Percentiles rank a stretch among this genome's conserved stretches.
Conservation (phyloP, 2,888 invertebrate species). For the Druceiella hillmani region DNA sequence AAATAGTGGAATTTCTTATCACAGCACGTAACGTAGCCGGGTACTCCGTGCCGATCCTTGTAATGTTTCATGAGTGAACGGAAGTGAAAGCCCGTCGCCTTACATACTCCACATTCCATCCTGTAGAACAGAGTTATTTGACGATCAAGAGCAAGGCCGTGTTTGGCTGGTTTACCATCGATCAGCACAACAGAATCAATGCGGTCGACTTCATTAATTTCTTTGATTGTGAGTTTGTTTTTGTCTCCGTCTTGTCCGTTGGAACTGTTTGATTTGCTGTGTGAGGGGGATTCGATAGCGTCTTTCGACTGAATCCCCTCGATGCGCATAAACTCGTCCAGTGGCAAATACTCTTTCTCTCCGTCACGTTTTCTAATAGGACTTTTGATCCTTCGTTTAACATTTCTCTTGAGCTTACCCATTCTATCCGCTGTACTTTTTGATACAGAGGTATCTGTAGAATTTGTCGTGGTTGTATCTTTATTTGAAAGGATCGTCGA, state of each 20-base stretch:
- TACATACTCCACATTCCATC: slow-evolving; percentile 49
- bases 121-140: slow-evolving; percentile 46
- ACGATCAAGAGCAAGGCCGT: slow-evolving; percentile 39
- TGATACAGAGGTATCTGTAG: no score
- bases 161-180: slow-evolving; percentile 42
- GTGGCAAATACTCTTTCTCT: no score
- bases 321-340: no score
- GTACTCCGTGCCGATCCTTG: slow-evolving; percentile 46
- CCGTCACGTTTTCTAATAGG: no score
- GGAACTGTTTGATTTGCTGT: no score
- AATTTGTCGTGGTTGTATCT: background rate
- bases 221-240: no score
- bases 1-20: slow-evolving; percentile 48
- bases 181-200: slow-evolving; percentile 34
- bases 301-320: slow-evolving; percentile 23
- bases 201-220: no score
- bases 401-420: background rate
- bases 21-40: slow-evolving; percentile 46
- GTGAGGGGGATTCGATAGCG: slow-evolving; percentile 26
- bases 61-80: slow-evolving; percentile 46
- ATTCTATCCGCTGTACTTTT: background rate
- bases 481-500: background rate
- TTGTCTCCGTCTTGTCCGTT: no score
- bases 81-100: slow-evolving; percentile 41
- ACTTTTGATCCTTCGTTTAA: background rate